Base-by-base conservation (phyloP, 2,797 vertebrate genomes). In the Neostethus bicornis region DNA sequence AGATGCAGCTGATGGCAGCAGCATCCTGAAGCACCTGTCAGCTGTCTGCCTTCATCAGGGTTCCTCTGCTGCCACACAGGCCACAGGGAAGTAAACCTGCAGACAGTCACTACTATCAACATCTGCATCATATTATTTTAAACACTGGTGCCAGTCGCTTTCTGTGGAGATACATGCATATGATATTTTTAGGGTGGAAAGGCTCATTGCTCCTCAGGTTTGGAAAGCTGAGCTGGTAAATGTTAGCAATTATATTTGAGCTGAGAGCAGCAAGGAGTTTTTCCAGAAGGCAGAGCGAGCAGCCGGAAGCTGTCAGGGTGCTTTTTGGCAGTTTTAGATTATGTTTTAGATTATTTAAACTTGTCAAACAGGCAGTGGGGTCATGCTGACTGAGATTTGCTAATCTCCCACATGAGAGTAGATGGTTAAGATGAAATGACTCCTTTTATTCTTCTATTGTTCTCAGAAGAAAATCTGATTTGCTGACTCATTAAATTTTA, bases 101-200 rank as follows among this genome's bases (percentile, higher is more conserved):
- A 83, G 83, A 88, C 84, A 81, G 79, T 85, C 62, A 35, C 81
- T 73, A 82, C 86, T 78, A 88, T 85, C 84, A 88, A 89, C 85
- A 87, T 83, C 84, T 84, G 80, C 82, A 89, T 91, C 86, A 89
- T 90, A 90, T 92, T 92, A 92, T 90, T 91, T 89, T 89, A 90
- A 91, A 92, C 89, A 85, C 70, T 39, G 43, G 72, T 86, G 87
- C 82, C 87, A 89, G 81, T 90, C 88, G 78, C 45, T 70, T 86
- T 85, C 74, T 84, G 78, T 75, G 71, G 80, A 78, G 65, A 87
- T 75, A 56, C 20, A 17, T 66, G 38, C 65, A 47, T 80, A 77
- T n/a, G n/a, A n/a, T 78, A 59, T 81, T 80, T 67, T 61, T 56
- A 58, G 48, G 42, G 20, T 8, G 21, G 48, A 17, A 11, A 23